Conservation (phyloP, 2,797 vertebrate genomes). For the Natrix natrix region DNA sequence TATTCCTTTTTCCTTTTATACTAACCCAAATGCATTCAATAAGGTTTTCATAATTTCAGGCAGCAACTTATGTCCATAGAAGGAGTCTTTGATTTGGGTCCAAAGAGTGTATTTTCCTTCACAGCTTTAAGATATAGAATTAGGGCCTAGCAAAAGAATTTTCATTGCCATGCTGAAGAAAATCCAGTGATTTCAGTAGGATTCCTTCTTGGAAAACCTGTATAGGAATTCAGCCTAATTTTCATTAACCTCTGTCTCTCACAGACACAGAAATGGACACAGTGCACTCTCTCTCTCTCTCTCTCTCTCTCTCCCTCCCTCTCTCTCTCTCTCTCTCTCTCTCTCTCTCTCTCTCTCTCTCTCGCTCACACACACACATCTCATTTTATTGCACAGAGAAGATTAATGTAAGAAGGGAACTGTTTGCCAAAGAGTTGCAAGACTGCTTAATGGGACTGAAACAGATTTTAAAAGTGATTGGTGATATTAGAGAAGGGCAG, state of each 20-base stretch:
- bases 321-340: too few species aligned
- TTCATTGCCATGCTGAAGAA: not conserved
- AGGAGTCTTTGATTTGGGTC: not conserved
- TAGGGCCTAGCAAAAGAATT: not conserved
- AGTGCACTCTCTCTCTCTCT: too few species aligned
- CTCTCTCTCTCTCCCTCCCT: too few species aligned
- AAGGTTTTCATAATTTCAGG: too few species aligned
- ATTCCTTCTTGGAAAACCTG: not conserved
- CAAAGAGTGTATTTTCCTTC: not conserved
- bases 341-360: too few species aligned
- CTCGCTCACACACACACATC: too few species aligned
- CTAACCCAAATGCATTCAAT: too few species aligned
- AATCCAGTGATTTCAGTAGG: not conserved
- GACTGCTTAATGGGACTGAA: not conserved
- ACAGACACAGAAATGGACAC: too few species aligned
- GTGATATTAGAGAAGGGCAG: not conserved
- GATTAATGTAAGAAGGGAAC: slow-evolving; percentile 2
- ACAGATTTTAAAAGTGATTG: not conserved
- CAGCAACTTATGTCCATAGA: not conserved
- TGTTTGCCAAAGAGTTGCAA: not conserved
- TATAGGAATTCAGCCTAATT: not conserved
- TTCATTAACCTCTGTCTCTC: not conserved
- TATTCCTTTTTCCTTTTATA: too few species aligned
- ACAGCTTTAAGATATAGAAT: not conserved
- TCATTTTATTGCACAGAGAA: not conserved